Conservation (phyloP, 2,888 invertebrate genomes). For the Epirrhoe tristata region DNA sequence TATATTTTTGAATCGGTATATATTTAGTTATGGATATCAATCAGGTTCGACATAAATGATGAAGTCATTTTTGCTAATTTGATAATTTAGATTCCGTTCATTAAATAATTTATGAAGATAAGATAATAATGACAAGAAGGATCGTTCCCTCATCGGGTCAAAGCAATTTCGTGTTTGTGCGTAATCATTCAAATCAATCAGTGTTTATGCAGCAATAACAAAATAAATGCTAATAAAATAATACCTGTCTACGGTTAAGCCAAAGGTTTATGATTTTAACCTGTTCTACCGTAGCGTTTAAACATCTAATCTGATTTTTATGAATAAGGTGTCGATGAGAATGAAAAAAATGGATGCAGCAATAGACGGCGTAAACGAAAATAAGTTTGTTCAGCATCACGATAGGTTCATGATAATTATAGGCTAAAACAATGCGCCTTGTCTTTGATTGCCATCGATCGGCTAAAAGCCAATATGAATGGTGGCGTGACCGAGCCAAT, state of each 20-base stretch:
- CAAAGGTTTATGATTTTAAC: no score
- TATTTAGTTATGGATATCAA: not conserved
- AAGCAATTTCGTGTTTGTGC: slow-evolving; percentile 29
- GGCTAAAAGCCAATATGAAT: slow-evolving; percentile 50
- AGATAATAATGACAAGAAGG: slow-evolving; percentile 25
- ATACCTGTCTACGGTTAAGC: no score
- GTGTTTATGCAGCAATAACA: slow-evolving; percentile 3
- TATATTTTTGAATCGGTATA: not conserved
- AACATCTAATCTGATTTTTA: no score
- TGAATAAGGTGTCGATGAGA: no score
- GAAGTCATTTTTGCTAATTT: slow-evolving; percentile 25
- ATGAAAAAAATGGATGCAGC: no score
- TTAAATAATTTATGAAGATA: slow-evolving; percentile 25
- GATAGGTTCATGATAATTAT: not conserved
- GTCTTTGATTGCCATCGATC: slow-evolving; percentile 34
- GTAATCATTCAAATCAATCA: slow-evolving; percentile 24
- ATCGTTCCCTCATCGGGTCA: slow-evolving; percentile 20
- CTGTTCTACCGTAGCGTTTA: no score
- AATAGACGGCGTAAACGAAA: not conserved
- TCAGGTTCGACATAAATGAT: not conserved
- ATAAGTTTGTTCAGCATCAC: not conserved
- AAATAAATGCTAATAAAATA: not conserved
- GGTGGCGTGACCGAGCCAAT: slow-evolving; percentile 60
- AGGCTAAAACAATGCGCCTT: slow-evolving; percentile 1
- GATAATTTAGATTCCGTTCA: slow-evolving; percentile 21